Base-by-base conservation (phyloP, 2,113 vertebrate species). In the Laterallus jamaicensis region DNA sequence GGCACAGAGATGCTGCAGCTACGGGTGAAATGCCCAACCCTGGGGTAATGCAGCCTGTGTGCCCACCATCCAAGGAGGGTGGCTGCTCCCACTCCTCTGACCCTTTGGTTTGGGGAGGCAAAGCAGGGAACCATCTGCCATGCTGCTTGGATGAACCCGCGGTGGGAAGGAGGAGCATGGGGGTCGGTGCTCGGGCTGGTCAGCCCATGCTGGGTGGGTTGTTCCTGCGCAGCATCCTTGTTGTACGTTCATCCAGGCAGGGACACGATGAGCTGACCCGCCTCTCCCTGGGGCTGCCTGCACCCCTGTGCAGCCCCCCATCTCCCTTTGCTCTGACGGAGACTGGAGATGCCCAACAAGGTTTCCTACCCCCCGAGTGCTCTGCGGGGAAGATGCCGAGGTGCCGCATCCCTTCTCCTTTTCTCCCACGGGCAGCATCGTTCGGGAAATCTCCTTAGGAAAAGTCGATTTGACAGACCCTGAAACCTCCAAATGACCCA, bases 401-500 rank as follows among this genome's bases (percentile, higher is more conserved):
- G 28, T 17, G 10, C 25, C 4, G 0, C 26, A 14, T 18, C 42
- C 17, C 17, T 58, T 67, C 6, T 6, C 8, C 2, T 50, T 42
- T 5, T 4, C 35, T 64, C 60, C 47, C 10, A 29, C 16, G 47
- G 10, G 4, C n/a, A 37, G 3, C 15, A 47, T 39, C 17, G 6
- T 11, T 58, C 44, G 3, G 42, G 59, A 71, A 79, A 71, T 9
- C 25, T 28, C 55, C 37, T 44, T 5, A 12, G 62, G 26, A n/a
- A 44, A 73, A 82, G 15, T 0, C 12, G 42, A 8, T 56, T 86
- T 69, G 6, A 5, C 9, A 2, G 5, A 2, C 15, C 6, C 39
- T 1, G 11, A 28, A 37, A 49, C 21, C 59, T n/a, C 47, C 7
- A 5, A 15, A 3, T 15, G 8, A 1, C 32, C 39, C 1, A 0